These are phyloP conservation scores for Drosophila ogumai DNA, from an alignment of 1,140 invertebrate species.

Conservation along the genomic window DNA sequence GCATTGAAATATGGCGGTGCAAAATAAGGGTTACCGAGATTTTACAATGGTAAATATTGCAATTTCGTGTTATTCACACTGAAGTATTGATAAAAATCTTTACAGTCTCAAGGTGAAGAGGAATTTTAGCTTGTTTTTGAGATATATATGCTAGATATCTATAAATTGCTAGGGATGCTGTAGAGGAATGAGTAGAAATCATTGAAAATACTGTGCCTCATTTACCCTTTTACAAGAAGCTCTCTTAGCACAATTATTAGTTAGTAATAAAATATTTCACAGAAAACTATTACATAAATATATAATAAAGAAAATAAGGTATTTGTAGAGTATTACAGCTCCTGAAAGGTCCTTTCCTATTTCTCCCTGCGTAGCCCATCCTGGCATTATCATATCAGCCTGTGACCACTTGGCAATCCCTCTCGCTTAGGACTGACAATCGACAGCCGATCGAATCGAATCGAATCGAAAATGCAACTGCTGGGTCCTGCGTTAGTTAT, in stretches of 20 bases:
- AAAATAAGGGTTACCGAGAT: conserved; percentile 3
- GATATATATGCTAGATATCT: neutral
- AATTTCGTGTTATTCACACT: neutral
- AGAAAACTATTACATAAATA: no score
- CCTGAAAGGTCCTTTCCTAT: neutral
- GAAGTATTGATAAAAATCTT: neutral
- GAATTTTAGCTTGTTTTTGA: neutral
- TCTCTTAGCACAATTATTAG: neutral
- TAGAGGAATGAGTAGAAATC: no score
- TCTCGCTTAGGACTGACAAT: conserved; percentile 63
- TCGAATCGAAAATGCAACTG: conserved; percentile 59
- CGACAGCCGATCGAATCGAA: conserved; percentile 57
- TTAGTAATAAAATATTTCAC: neutral
- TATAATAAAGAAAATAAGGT: no score
- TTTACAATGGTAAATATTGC: conserved; percentile 4
- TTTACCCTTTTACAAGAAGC: neutral
- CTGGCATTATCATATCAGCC: conserved; percentile 47
- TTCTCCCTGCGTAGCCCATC: neutral
- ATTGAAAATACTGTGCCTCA: no score
- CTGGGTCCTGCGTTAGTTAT: conserved; percentile 66
- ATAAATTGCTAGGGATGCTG: no score
- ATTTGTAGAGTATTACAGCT: neutral
- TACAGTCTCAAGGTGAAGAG: neutral
- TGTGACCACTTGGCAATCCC: conserved; percentile 28
- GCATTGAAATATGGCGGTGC: conserved; percentile 19